Evolutionary conservation across 2,888 invertebrate genomes (phyloP).

Genomic region (Polydrusus pterygomalis): DNA sequence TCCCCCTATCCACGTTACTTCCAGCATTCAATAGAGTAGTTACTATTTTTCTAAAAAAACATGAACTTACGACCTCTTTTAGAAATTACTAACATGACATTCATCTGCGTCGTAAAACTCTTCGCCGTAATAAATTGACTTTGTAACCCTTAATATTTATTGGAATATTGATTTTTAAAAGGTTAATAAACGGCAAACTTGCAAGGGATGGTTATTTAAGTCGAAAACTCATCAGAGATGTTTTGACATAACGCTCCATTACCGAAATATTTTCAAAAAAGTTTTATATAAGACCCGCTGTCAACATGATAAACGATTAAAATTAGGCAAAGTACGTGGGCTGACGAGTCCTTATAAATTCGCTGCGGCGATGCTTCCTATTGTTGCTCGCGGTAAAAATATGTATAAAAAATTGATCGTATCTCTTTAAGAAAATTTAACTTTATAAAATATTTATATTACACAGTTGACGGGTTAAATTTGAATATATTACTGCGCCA

Average conservation of each 20-base stretch:
- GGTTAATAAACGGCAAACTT: slow-evolving; percentile 7
- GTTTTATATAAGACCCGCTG: slow-evolving; percentile 12
- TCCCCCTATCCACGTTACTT: too few relatives aligned
- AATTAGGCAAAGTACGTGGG: slow-evolving; percentile 22
- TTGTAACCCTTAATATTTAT: neutral
- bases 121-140: too few relatives aligned
- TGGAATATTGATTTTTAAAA: neutral
- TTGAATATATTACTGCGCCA: too few relatives aligned
- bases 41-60: too few relatives aligned
- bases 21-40: too few relatives aligned
- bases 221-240: slow-evolving; percentile 13
- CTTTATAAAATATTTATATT: neutral
- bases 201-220: neutral
- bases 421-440: neutral
- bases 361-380: neutral
- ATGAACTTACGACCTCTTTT: too few relatives aligned
- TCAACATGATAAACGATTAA: slow-evolving; percentile 22
- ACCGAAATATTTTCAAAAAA: slow-evolving; percentile 3
- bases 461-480: too few relatives aligned
- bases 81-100: too few relatives aligned
- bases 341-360: slow-evolving; percentile 14
- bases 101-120: too few relatives aligned
- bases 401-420: neutral
- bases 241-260: slow-evolving; percentile 21
- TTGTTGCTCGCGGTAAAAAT: neutral